Base-by-base conservation (phyloP, 2,888 invertebrate species). In the Iphiclides podalirius region DNA sequence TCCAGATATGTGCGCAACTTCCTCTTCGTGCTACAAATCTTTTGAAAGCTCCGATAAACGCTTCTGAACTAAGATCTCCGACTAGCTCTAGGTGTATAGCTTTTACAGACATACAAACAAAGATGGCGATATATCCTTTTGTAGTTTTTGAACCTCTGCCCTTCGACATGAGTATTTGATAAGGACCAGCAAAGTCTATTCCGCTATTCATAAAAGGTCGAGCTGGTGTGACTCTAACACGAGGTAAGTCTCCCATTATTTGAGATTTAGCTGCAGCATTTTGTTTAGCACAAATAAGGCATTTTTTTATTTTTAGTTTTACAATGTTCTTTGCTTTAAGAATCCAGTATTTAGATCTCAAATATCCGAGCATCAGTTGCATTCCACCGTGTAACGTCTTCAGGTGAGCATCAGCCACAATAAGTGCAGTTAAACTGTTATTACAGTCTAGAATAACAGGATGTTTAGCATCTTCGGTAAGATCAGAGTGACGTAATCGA, bases 171-270 rank as follows among this genome's bases (percentile, higher is more conserved):
- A 59, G 38, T 8, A 61, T 35, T 31, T 57, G 42, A 4, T 46
- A 49, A 1, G 62, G 65, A 1, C 64, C 64, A 11, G 61, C 59
- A 52, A 62, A 67, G 41, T 65, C 61, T 0, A 63, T 55, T 17
- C 59, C 60, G 17, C 57, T 56, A 8, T 59, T 17, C 4, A 55
- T 1, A 51, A 63, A 65, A 4, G 62, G 51, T 38, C 60, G 39
- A 7, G 59, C 12, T 36, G 56, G 61, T 7, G 55, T 64, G 1
- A 58, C 57, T 31, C 62, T 37, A 6, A 15, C 45, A 7, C 31
- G 17, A 7, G 63, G 66, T 39, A 61, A 50, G 26, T 65, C 57
- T 11, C 63, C 65, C 63, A 64, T 67, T 0, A 64, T 35, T 40
- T 64, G 63, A 1, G 41, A 41, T 42, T 47, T 50, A 1, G 44